phyloP scores from a whole-genome alignment of 2,113 vertebrate genomes.

The Puntigrus tetrazona region DNA sequence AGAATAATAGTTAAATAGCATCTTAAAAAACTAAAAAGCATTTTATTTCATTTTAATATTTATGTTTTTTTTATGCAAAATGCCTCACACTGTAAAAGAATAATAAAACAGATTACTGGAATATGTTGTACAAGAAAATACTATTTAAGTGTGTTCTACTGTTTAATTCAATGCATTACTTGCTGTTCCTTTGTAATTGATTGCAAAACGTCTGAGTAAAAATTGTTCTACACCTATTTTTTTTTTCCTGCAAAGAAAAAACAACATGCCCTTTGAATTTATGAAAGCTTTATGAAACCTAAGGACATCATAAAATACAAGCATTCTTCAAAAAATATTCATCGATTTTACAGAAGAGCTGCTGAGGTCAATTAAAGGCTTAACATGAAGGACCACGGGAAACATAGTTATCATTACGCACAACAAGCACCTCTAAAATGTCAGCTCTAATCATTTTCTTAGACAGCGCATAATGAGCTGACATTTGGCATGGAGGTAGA shows the following conservation, averaged over 20 bases:
- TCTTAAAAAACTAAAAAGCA: no score
- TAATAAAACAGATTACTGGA: background rate
- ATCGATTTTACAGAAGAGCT: constrained; percentile 13
- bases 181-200: background rate
- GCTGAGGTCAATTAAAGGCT: constrained; percentile 25
- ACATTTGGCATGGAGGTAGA: constrained; percentile 61
- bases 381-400: constrained; percentile 19
- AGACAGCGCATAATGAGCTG: constrained; percentile 37
- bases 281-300: background rate
- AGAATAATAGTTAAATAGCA: no score
- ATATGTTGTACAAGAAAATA: background rate
- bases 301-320: background rate
- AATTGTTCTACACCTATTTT: background rate
- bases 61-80: no score
- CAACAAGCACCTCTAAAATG: constrained; percentile 35
- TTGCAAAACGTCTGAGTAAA: background rate
- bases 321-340: background rate
- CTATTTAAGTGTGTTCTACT: background rate
- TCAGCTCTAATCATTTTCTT: constrained; percentile 44
- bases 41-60: no score
- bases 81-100: background rate
- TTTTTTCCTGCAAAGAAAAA: background rate
- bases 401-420: constrained; percentile 39
- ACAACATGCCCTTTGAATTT: background rate
- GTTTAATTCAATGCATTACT: background rate